Evolutionary conservation across 2,797 vertebrate species (phyloP), one percentile per base, ranked within the genome.

Genomic region (Numenius phaeopus): DNA sequence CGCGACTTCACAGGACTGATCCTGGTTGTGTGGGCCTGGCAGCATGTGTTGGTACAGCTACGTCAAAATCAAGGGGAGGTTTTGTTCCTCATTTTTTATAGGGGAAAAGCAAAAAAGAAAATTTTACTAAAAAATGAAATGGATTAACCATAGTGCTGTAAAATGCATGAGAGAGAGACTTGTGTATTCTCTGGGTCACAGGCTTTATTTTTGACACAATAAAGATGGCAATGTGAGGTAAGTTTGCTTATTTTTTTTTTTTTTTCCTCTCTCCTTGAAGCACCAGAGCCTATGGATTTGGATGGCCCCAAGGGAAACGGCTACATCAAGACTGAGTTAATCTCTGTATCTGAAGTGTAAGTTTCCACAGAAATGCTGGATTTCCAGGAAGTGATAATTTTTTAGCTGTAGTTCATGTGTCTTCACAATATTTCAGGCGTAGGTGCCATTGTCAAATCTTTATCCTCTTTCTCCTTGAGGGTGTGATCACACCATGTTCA

Each of bases 281-380:
- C 98, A 46, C 83, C 98, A 23, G 99, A 99, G 92, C 99, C 99
- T 3, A 99, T 99, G 99, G 99, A 99, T 66, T 98, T 99, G 65
- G 99, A 99, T 66, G 98, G 98, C 62, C 98, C 97, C 64, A 92
- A 98, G 95, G 94, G 98, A 90, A 98, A 96, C 0, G 99, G 99
- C 88, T 99, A 99, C 97, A 99, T 99, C 98, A 99, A 99, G 98
- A 99, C 99, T 2, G 99, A 99, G 87, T 98, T 99, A 96, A 99
- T 99, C 88, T 99, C 99, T 3, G 98, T 99, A 54, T 99, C 99
- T 50, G 99, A 99, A 99, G 99, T 99, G 99, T 99, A 98, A 99
- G 99, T 98, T 92, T 73, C 57, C 78, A 40, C 40, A 17, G 87
- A 97, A 96, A 92, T 93, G 29, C 54, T 57, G 46, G 24, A 39